phyloP scores from a whole-genome alignment of 2,888 invertebrate species.

The Lithophane ornitopus region DNA sequence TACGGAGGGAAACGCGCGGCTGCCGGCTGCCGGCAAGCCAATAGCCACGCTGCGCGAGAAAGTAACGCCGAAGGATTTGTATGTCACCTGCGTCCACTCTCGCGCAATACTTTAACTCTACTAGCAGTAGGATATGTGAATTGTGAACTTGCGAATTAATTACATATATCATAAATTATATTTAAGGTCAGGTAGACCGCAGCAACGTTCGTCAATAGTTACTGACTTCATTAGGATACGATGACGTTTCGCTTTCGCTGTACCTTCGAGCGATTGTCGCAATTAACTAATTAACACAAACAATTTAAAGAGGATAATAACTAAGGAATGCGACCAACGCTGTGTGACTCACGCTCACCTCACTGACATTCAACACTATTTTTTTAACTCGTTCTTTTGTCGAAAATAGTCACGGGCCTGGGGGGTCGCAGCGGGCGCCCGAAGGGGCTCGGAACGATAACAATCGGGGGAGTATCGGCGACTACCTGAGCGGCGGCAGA shows the following conservation, averaged over 20 bases:
- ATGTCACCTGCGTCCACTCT: constrained; percentile 46
- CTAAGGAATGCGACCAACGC: constrained; percentile 46
- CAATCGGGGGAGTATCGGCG: neutral
- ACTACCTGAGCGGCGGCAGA: constrained; percentile 49
- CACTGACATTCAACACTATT: constrained; percentile 6
- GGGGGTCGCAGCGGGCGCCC: neutral
- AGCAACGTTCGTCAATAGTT: neutral
- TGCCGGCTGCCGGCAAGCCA: neutral
- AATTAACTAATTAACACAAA: constrained; percentile 62
- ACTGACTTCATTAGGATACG: constrained; percentile 16
- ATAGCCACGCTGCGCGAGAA: constrained; percentile 45
- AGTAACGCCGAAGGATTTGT: constrained; percentile 50
- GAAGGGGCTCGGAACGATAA: constrained; percentile 1
- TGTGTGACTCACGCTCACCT: constrained; percentile 60
- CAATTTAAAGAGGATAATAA: constrained; percentile 53
- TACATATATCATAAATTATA: neutral
- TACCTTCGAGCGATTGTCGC: constrained; percentile 38
- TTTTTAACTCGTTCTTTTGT: constrained; percentile 6
- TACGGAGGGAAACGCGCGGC: neutral
- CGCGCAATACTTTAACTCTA: constrained; percentile 44
- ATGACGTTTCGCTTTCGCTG: constrained; percentile 44
- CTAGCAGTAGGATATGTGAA: constrained; percentile 6
- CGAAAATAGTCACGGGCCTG: neutral
- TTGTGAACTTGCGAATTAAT: constrained; percentile 2
- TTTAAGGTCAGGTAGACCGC: constrained; percentile 15